Base-by-base conservation (phyloP, 2,888 invertebrate genomes). In the Andrena praecox region DNA sequence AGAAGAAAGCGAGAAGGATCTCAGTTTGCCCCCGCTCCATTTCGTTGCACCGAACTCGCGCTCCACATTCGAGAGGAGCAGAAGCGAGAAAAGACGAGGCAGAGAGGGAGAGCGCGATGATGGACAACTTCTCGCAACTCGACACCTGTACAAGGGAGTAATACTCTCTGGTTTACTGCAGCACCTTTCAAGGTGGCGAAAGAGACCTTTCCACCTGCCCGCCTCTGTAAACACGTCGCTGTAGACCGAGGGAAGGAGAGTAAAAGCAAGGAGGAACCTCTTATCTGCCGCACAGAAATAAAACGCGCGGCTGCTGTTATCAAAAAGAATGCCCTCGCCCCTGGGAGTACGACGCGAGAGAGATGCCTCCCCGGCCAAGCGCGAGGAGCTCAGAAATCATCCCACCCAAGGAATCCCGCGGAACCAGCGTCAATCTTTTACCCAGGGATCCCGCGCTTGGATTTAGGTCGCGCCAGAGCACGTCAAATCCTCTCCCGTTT, bases 111-210 rank as follows among this genome's bases (percentile, higher is more conserved):
- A 59, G 67, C 62, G 24, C 56, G 35, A 50, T 50, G 52, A 76
- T 62, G 29, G 48, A 20, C 77, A 56, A 50, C 35, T 73, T 71
- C 63, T 77, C 52, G 68, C 77, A 67, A 60, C 73, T 69, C 71
- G 77, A 77, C 80, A 77, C 83, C 80, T 77, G 80, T 77, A 62
- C 74, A 27, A 67, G 72, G 24, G 72, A 72, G 68, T 69, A 63
- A 68, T 67, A 62, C 31, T 68, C 73, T 72, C 66, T 60, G 64
- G 71, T 67, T 77, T 68, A 68, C 52, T 6, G 77, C 77, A 29
- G 66, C 68, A 52, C 69, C 76, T 86, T 85, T 77, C 77, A 72
- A 87, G 77, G 70, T 79, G 77, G 80, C 75, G 54, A 68, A 67
- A 68, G 71, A 69, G 54, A 81, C 77, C 54, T 66, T 78, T 82